Evolutionary conservation across 2,797 vertebrate genomes (phyloP).

Genomic region (Chromobotia macracanthus): DNA sequence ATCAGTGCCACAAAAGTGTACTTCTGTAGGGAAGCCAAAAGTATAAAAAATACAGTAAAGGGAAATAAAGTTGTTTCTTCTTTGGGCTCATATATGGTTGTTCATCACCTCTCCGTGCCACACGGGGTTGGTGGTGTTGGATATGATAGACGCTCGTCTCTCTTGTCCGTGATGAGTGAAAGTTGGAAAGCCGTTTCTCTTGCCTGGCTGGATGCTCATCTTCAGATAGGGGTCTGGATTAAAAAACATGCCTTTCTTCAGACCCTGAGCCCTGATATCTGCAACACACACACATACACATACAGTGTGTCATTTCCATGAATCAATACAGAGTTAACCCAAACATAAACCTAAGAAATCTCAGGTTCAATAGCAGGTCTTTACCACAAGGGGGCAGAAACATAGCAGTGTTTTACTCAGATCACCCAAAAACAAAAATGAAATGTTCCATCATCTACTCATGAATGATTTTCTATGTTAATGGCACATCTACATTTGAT

Average conservation of each 20-base stretch:
- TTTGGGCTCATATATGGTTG: no score
- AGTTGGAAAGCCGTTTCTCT: constrained; percentile 89
- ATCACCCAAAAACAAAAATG: no score
- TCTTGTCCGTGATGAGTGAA: constrained; percentile 96
- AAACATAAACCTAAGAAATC: background rate
- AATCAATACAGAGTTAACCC: background rate
- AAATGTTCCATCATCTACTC: no score
- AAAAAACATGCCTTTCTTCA: constrained; percentile 99
- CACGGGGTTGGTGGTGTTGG: constrained; percentile 92
- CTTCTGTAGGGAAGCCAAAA: constrained; percentile 77
- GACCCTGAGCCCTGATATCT: constrained; percentile 90
- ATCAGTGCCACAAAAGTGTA: constrained; percentile 95
- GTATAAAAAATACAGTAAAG: background rate
- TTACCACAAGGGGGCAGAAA: constrained; percentile 53
- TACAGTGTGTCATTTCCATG: background rate
- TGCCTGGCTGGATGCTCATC: constrained; percentile 96
- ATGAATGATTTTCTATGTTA: no score
- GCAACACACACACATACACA: constrained; percentile 28
- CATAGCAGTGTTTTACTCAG: constrained; percentile 4
- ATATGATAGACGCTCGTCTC: constrained; percentile 88
- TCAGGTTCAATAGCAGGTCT: constrained; percentile 24
- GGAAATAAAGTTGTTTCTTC: background rate
- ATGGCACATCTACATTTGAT: no score
- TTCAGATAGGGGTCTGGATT: constrained; percentile 97
- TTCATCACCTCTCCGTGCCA: constrained; percentile 91